These are phyloP conservation scores for Pogonomyrmex californicus DNA, from an alignment of 1,140 invertebrate species.

Conservation along the genomic window DNA sequence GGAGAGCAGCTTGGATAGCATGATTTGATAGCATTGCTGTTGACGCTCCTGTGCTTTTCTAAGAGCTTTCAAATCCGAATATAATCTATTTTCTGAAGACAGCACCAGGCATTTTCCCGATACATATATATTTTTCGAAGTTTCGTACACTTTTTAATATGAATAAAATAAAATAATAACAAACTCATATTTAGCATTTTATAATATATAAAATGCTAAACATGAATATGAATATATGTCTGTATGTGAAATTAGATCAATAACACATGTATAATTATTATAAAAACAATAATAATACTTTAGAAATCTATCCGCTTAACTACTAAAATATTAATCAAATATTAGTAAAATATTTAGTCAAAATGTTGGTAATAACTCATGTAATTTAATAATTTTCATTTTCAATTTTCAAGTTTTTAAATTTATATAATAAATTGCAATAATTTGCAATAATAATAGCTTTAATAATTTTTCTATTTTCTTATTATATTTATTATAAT, in stretches of 20 bases:
- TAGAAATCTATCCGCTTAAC: background rate
- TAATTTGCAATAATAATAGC: background rate
- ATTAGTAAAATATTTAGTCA: background rate
- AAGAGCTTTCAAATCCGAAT: constrained; percentile 7
- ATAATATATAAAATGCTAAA: no score
- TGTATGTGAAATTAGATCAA: background rate
- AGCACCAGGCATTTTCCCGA: background rate
- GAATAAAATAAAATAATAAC: background rate
- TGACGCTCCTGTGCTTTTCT: constrained; percentile 8
- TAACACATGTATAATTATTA: background rate
- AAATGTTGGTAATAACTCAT: background rate
- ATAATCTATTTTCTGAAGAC: constrained; percentile 5
- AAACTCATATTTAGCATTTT: background rate
- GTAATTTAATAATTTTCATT: background rate
- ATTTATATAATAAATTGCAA: background rate
- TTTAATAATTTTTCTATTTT: background rate
- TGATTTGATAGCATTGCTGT: background rate
- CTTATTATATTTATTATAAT: background rate
- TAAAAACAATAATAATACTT: background rate
- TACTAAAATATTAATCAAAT: no score
- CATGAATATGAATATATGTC: background rate
- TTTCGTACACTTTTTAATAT: background rate
- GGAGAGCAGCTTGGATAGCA: background rate
- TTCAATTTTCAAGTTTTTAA: background rate
- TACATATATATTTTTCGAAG: background rate